These are phyloP conservation scores for Cyprinodon diabolis DNA, from an alignment of 2,797 vertebrate genomes.

Conservation along the genomic window DNA sequence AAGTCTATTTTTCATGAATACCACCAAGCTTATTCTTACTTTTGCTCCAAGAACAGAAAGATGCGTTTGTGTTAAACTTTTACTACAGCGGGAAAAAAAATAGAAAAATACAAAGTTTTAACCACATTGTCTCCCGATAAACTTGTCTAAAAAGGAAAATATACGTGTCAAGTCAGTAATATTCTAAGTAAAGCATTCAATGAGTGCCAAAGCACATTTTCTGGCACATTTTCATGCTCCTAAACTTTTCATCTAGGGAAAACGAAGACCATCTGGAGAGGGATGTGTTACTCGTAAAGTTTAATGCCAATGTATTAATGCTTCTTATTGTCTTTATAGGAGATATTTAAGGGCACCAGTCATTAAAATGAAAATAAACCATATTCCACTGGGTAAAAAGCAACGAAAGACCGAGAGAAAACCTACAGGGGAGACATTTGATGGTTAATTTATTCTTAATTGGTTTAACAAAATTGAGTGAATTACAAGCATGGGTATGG, in stretches of 20 bases:
- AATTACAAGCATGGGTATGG: too few species aligned
- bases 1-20: constrained; percentile 48
- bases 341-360: not conserved
- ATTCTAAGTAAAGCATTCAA: not conserved
- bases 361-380: not conserved
- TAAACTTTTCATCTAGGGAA: not conserved
- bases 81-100: constrained; percentile 5
- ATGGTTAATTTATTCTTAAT: too few species aligned
- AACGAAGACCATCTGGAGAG: constrained; percentile 3
- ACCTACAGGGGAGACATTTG: too few species aligned
- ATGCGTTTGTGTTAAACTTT: constrained; percentile 15
- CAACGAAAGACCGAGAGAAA: too few species aligned
- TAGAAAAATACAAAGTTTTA: not conserved
- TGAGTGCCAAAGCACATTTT: not conserved
- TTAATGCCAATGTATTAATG: not conserved
- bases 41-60: constrained; percentile 20
- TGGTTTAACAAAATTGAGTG: too few species aligned
- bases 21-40: constrained; percentile 9
- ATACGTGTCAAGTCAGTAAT: not conserved
- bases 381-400: too few species aligned
- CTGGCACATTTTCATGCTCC: not conserved
- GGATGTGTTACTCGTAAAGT: not conserved
- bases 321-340: not conserved
- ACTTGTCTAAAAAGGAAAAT: not conserved
- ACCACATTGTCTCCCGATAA: not conserved